Conservation (phyloP, 2,113 vertebrate genomes). For the Leptodactylus fuscus region DNA sequence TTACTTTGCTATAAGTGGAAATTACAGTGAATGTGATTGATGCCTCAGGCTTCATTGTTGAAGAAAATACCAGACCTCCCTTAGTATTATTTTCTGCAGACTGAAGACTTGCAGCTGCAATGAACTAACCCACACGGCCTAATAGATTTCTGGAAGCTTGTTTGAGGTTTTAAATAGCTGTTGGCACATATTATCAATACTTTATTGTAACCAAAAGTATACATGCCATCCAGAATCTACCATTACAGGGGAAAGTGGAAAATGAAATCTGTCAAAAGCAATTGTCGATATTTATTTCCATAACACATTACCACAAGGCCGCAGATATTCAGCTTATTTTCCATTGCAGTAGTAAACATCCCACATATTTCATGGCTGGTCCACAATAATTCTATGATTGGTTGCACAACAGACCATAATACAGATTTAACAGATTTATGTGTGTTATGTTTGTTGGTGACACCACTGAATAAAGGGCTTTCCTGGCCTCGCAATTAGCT, state of each 20-base stretch:
- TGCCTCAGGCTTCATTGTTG: conserved; percentile 30
- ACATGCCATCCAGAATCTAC: background rate
- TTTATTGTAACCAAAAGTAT: conserved; percentile 37
- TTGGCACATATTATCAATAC: conserved; percentile 28
- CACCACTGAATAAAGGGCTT: background rate
- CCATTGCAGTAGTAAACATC: background rate
- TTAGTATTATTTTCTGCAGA: conserved; percentile 15
- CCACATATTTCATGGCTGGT: background rate
- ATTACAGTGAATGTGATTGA: conserved; percentile 8
- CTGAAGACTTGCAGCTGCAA: background rate
- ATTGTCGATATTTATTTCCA: conserved; percentile 27
- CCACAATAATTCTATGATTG: background rate
- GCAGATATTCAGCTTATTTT: conserved; percentile 14
- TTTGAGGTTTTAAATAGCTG: conserved; percentile 39
- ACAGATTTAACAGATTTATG: no score
- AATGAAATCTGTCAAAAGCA: conserved; percentile 30
- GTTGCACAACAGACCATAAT: no score
- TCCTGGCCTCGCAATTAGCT: background rate
- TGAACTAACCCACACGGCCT: conserved; percentile 13
- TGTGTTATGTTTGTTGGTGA: background rate
- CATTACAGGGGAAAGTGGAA: background rate
- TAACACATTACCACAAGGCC: background rate
- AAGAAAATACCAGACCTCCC: conserved; percentile 41
- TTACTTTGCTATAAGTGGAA: conserved; percentile 9
- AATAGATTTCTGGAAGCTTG: conserved; percentile 37